Evolutionary conservation across 2,888 invertebrate species (phyloP), one percentile per base, ranked within the genome.

Genomic region (Tipula unca): DNA sequence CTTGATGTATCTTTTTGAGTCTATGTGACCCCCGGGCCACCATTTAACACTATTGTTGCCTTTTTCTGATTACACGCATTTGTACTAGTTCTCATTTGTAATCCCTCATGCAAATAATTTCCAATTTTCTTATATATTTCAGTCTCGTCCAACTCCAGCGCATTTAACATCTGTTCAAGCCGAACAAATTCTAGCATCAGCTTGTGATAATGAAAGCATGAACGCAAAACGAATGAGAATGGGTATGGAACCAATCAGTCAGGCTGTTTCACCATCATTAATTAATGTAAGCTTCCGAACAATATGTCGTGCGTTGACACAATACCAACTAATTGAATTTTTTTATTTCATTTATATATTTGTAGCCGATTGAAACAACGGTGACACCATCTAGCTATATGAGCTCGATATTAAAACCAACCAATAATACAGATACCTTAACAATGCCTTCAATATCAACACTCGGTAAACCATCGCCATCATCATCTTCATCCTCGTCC

Each of bases 161-260:
- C 98, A 98, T 92, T 93, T 98, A 89, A 98, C 98, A 85, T 98
- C 98, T 88, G 97, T 98, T 88, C 97, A 98, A 91, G 98, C 98
- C 85, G 98, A 98, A 91, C 97, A 98, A 91, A 97, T 98, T 90
- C 92, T 98, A 90, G 98, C 98, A 87, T 95, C 96, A 90, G 98
- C 98, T 87, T 98, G 98, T 91, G 98, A 98, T 92, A 98, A 98
- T 91, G 98, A 98, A 92, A 97, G 97, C 91, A 95, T 97, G 91
- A 98, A 98, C 91, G 98, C 98, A 87, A 98, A 98, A 92, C 94
- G 98, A 89, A 98, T 98, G 98, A 94, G 98, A 88, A 94, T 98
- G 89, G 98, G 98, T 85, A 93, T 98, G 88, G 98, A 98, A 90
- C 98, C 98, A 83, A 96, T 97, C 89, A 96, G 96, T 90, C 97